phyloP scores from a whole-genome alignment of 2,113 vertebrate genomes.

The Syrrhaptes paradoxus region DNA sequence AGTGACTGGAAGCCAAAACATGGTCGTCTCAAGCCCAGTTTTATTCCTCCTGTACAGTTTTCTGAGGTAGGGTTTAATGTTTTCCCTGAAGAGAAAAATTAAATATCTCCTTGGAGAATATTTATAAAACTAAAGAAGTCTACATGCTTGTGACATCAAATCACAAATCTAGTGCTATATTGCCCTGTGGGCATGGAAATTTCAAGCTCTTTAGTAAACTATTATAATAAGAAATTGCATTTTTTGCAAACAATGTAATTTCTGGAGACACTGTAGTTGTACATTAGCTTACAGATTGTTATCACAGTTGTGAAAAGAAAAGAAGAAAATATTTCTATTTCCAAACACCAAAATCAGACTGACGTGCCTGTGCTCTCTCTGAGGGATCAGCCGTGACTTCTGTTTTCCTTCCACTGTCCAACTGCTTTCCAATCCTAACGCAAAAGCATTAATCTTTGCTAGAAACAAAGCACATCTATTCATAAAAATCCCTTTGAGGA shows the following conservation, averaged over 20 bases:
- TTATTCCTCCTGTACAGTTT: not conserved
- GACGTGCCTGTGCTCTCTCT: not conserved
- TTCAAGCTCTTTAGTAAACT: slow-evolving; percentile 44
- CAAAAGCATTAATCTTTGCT: not conserved
- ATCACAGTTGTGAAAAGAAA: slow-evolving; percentile 48
- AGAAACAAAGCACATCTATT: not conserved
- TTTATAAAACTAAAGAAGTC: slow-evolving; percentile 19
- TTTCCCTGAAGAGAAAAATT: not conserved
- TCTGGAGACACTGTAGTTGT: slow-evolving; percentile 15
- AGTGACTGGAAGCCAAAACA: not conserved
- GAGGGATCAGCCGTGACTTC: slow-evolving; percentile 6
- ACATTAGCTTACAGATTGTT: slow-evolving; percentile 31
- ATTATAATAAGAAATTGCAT: slow-evolving; percentile 45
- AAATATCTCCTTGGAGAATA: slow-evolving; percentile 35
- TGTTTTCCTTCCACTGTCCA: not conserved
- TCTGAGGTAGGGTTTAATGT: not conserved
- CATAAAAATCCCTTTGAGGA: not conserved
- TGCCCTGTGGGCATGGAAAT: slow-evolving; percentile 54
- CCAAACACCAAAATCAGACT: slow-evolving; percentile 16
- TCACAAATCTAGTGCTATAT: slow-evolving; percentile 56
- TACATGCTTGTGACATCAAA: slow-evolving; percentile 32
- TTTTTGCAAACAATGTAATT: slow-evolving; percentile 38
- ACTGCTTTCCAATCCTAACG: not conserved
- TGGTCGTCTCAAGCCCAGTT: not conserved
- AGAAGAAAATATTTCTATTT: slow-evolving; percentile 51